Percentiles rank a stretch among this genome's conserved stretches.
Evolutionary conservation across 2,113 vertebrate species (phyloP).

Genomic region (Psephotus haematonotus): DNA sequence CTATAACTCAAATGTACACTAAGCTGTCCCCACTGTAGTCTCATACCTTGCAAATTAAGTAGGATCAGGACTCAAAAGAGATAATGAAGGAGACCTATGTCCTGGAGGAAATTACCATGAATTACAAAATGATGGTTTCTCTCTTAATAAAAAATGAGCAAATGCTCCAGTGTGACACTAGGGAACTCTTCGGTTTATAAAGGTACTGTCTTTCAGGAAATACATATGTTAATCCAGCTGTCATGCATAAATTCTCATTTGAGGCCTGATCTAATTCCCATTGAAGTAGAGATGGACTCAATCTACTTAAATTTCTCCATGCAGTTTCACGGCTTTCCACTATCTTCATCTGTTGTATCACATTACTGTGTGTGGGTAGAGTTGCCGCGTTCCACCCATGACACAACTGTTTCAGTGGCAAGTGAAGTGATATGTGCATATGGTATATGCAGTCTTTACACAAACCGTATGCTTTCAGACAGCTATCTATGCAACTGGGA

Average conservation of each 20-base stretch:
- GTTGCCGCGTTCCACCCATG: conserved; percentile 68
- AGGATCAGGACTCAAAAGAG: conserved; percentile 40
- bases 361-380: conserved; percentile 65
- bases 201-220: conserved; percentile 53
- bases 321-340: conserved; percentile 60
- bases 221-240: conserved; percentile 63
- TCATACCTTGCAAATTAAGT: conserved; percentile 35
- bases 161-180: conserved; percentile 13
- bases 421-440: conserved; percentile 53
- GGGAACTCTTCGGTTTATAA: conserved; percentile 10
- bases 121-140: conserved; percentile 47
- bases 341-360: conserved; percentile 64
- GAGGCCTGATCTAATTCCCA: conserved; percentile 48
- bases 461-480: conserved; percentile 51
- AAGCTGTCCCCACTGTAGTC: neutral
- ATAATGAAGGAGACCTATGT: conserved; percentile 44
- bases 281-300: conserved; percentile 44
- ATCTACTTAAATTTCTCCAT: conserved; percentile 62
- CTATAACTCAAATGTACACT: conserved; percentile 17
- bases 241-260: conserved; percentile 47
- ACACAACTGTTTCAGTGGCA: conserved; percentile 65
- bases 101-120: conserved; percentile 51
- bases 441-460: conserved; percentile 43
- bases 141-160: conserved; percentile 51
- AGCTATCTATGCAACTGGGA: neutral